Base-by-base conservation (phyloP, 2,888 invertebrate species). In the Amphimallon solstitiale region DNA sequence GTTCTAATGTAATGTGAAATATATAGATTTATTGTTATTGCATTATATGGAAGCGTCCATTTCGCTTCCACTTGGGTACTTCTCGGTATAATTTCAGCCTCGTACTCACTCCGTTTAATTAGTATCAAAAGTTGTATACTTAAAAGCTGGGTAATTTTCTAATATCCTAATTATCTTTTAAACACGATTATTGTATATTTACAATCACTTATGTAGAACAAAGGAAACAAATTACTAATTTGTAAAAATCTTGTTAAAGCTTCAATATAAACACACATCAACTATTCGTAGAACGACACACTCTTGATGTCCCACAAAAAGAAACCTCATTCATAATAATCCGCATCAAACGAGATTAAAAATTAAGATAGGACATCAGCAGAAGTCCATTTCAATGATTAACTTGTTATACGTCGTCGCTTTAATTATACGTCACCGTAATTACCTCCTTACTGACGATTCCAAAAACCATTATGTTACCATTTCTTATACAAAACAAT, bases 261-360 rank as follows among this genome's bases (percentile, higher is more conserved):
- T 51, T 9, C 10, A 35, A 35, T 17, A 10, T 51, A 51, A 12
- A 51, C 29, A 10, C 17, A 51, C 51, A 9, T 34, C 29, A 29
- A 29, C 29, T 29, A 5, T 51, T 51, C 51, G 10, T 35, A 7
- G 17, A 51, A 51, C 35, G 14, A 34, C 35, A 34, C 35, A 34
- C 35, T 51, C 29, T 15, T 1, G 35, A 29, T 35, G 51, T 34
- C 17, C 35, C 34, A 34, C 34, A 34, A 51, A 51, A 51, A 51
- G 35, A 51, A 15, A 51, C 9, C 51, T 35, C 51, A 51, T 51
- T 51, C 35, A 51, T 51, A 35, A 51, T 35, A 51, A 15, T 17
- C 51, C 15, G 35, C 51, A 51, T 51, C 51, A 51, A 51, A 51
- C 51, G 35, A 51, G 51, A 51, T 51, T 51, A 7, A 51, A 51